These are phyloP conservation scores for Danio kyathit DNA, from an alignment of 2,797 vertebrate species.

Conservation along the genomic window DNA sequence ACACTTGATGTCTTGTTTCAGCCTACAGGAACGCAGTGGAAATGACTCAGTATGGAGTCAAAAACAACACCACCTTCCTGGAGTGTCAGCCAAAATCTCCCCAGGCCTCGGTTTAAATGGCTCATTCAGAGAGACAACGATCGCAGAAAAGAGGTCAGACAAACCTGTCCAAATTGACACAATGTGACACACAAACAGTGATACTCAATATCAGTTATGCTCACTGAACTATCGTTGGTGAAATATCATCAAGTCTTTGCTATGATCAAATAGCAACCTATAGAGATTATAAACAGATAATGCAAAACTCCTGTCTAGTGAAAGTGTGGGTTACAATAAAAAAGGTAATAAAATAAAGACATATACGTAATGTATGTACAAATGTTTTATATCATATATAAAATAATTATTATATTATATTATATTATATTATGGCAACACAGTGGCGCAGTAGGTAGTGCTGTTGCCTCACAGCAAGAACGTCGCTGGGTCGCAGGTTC, in stretches of 20 bases:
- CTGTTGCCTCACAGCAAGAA: too few species aligned
- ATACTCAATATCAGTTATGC: not conserved
- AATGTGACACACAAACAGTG: not conserved
- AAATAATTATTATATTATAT: not conserved
- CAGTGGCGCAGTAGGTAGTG: too few species aligned
- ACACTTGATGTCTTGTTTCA: constrained; percentile 64
- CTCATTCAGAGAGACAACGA: constrained; percentile 95
- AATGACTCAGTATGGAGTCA: constrained; percentile 93
- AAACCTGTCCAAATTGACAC: not conserved
- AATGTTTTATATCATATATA: too few species aligned
- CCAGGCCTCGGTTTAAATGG: constrained; percentile 95
- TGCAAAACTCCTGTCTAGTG: too few species aligned
- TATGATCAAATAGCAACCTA: constrained; percentile 50
- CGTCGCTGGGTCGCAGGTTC: too few species aligned
- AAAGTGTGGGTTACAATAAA: too few species aligned
- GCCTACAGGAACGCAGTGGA: constrained; percentile 96
- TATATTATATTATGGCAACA: too few species aligned
- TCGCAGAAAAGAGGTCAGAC: constrained; percentile 94
- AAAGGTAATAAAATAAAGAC: too few species aligned
- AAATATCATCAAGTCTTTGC: constrained; percentile 41
- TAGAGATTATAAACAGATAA: too few species aligned
- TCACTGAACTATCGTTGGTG: not conserved
- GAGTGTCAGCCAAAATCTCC: constrained; percentile 95
- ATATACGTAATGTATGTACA: too few species aligned
- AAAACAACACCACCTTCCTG: constrained; percentile 97